Conservation (phyloP, 1,140 invertebrate genomes). For the Olivierus martensii region DNA sequence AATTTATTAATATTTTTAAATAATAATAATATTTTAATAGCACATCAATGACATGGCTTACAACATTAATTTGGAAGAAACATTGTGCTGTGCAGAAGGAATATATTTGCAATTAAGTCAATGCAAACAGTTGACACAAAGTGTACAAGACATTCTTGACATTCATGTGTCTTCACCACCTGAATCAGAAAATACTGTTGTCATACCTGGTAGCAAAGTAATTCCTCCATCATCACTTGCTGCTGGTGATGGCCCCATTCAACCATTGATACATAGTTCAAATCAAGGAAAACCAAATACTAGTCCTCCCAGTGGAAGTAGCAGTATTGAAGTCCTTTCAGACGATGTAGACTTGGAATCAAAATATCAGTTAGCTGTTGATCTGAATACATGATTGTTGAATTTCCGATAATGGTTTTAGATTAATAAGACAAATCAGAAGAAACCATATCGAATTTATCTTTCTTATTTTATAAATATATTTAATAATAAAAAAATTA, state of each 20-base stretch:
- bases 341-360: constrained; percentile 13
- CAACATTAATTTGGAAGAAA: constrained; percentile 61
- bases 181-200: background rate
- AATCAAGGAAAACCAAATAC: background rate
- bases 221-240: background rate
- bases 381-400: constrained; percentile 4
- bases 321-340: constrained; percentile 9
- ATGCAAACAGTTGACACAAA: constrained; percentile 20
- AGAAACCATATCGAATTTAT: no score
- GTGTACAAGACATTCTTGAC: constrained; percentile 13
- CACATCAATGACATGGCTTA: constrained; percentile 86
- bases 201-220: background rate
- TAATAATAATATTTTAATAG: constrained; percentile 37
- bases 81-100: constrained; percentile 69
- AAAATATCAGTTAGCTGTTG: constrained; percentile 7
- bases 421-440: no score
- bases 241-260: background rate
- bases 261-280: background rate
- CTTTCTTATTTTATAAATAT: no score
- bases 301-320: constrained; percentile 1
- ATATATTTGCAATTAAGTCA: constrained; percentile 70
- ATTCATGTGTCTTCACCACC: background rate
- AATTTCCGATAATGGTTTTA: no score
- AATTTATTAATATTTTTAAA: no score
- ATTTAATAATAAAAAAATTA: no score